Evolutionary conservation across 2,888 invertebrate species (phyloP).

Genomic region (Cheilosia vernalis): DNA sequence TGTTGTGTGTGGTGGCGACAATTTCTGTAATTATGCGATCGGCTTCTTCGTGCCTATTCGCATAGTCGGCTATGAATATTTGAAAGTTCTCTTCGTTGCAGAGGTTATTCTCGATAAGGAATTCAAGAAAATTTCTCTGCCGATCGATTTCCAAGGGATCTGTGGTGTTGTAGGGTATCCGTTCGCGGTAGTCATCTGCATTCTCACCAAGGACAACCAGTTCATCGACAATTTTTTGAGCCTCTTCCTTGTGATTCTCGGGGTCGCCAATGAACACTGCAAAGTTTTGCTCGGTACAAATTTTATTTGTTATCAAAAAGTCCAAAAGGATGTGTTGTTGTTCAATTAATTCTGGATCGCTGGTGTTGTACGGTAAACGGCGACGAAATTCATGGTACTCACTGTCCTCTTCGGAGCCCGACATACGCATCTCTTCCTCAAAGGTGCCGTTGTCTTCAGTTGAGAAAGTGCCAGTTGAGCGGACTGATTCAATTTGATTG

Average conservation of each 20-base stretch:
- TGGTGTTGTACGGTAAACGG: slow-evolving; percentile 81
- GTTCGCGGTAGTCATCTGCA: slow-evolving; percentile 75
- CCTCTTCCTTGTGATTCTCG: slow-evolving; percentile 81
- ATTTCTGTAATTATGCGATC: slow-evolving; percentile 73
- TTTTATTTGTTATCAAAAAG: slow-evolving; percentile 81
- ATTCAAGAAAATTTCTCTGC: slow-evolving; percentile 77
- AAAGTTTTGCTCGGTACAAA: slow-evolving; percentile 82
- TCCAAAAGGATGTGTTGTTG: slow-evolving; percentile 81
- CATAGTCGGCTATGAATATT: slow-evolving; percentile 78
- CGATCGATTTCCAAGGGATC: slow-evolving; percentile 76
- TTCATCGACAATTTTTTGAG: slow-evolving; percentile 80
- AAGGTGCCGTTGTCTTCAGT: slow-evolving; percentile 35
- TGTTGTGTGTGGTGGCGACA: slow-evolving; percentile 52
- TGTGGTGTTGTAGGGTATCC: slow-evolving; percentile 77
- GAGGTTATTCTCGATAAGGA: slow-evolving; percentile 77
- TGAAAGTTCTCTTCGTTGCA: slow-evolving; percentile 79
- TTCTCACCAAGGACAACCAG: slow-evolving; percentile 77
- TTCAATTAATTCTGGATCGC: slow-evolving; percentile 80
- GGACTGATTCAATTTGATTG: slow-evolving; percentile 25
- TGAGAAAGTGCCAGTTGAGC: slow-evolving; percentile 50
- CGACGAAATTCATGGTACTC: slow-evolving; percentile 78
- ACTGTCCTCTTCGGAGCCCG: slow-evolving; percentile 30
- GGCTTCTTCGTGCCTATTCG: slow-evolving; percentile 77
- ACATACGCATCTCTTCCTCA: slow-evolving; percentile 56
- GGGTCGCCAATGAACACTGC: slow-evolving; percentile 82